Evolutionary conservation across 2,888 invertebrate genomes (phyloP).

Genomic region (Mythimna vitellina): DNA sequence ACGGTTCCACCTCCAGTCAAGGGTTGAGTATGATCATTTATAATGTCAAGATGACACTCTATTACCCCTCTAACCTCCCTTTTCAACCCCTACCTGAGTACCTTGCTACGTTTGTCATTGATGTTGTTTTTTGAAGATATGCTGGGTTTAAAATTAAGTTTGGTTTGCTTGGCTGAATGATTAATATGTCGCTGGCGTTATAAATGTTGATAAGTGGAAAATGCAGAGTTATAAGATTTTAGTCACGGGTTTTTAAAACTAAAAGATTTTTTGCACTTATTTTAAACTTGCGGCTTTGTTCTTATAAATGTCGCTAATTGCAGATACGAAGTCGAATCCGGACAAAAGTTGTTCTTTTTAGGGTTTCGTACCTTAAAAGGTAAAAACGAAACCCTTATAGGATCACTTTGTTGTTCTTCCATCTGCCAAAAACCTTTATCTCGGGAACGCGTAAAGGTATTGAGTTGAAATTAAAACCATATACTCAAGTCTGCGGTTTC

Average conservation of each 20-base stretch:
- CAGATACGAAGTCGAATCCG: too few species aligned
- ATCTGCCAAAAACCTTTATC: too few species aligned
- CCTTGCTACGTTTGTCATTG: constrained; percentile 32
- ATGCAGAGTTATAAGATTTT: too few species aligned
- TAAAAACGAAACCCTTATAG: too few species aligned
- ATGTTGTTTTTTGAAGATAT: constrained; percentile 45
- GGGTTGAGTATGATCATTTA: constrained; percentile 84
- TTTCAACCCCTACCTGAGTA: constrained; percentile 14
- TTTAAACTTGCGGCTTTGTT: too few species aligned
- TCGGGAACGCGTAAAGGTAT: too few species aligned
- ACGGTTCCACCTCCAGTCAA: constrained; percentile 66
- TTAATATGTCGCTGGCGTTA: neutral
- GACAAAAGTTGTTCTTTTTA: too few species aligned
- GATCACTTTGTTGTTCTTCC: too few species aligned
- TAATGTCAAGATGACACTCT: constrained; percentile 89
- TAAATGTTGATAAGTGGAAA: neutral
- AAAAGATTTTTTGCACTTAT: neutral
- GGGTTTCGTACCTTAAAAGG: too few species aligned
- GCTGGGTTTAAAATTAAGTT: constrained; percentile 49
- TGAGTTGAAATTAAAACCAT: too few species aligned
- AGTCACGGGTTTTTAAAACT: neutral
- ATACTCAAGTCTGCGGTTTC: too few species aligned
- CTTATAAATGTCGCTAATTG: too few species aligned
- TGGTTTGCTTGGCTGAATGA: neutral
- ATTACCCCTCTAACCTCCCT: constrained; percentile 78